Evolutionary conservation across 2,113 vertebrate genomes (phyloP), one percentile per base, ranked within the genome.

Genomic region (Melanerpes aurifrons): DNA sequence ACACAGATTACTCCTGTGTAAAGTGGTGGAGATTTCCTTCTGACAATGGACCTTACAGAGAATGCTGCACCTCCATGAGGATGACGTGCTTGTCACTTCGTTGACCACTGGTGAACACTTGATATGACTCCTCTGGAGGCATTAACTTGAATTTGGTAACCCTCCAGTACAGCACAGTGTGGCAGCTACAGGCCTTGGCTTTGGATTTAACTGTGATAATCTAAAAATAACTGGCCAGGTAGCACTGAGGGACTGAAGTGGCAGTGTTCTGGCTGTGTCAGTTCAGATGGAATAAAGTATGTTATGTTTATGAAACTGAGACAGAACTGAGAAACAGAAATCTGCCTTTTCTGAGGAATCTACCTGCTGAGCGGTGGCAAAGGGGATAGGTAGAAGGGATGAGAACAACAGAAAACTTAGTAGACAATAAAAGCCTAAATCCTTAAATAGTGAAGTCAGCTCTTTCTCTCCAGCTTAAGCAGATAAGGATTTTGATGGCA

Each of bases 401-500:
- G 90, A 89, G 77, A 74, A 70, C 87, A 93, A 89, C 58, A 80
- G 78, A 82, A 90, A 93, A 81, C 73, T 88, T 86, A 90, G 67
- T 48, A 80, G 83, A 80, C 76, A 95, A 81, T 53, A 57, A 84
- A 89, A 63, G 50, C 91, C 90, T 87, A 91, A 87, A 89, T 93
- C 92, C 84, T 83, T 80, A 73, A 85, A 86, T 40, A 86, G 66
- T 91, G 82, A 88, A 92, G 93, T 94, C 91, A 94, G 96, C 96
- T 94, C 45, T 92, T 94, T 74, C 74, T 90, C 69, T 93, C 45
- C 70, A 86, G 74, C 62, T 88, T 96, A 95, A 94, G 93, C 87
- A 95, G 94, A 95, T 95, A 88, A 95, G 77, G 93, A 94, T 88
- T 94, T 78, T 87, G 87, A 86, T 82, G 94, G 71, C 86, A 81